Evolutionary conservation across 2,888 invertebrate genomes (phyloP).

Genomic region (Morpho deidamia): DNA sequence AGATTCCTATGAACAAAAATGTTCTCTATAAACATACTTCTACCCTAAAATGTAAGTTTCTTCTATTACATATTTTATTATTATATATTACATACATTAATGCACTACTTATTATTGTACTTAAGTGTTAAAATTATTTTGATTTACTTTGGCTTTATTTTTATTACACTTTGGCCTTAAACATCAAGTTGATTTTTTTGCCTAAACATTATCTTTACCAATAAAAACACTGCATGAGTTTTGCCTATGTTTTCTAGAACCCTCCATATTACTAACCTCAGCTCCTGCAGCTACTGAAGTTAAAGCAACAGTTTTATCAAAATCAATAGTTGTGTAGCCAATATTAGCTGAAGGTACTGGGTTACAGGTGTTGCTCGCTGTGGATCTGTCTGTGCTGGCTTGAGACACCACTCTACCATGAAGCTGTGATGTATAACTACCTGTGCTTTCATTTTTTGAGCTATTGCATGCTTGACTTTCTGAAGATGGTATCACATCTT

Average conservation of each 20-base stretch:
- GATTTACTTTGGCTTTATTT: neutral
- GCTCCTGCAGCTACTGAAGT: constrained; percentile 86
- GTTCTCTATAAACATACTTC: too few species aligned
- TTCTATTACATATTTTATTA: too few species aligned
- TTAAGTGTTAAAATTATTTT: too few species aligned
- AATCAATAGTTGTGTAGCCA: constrained; percentile 95
- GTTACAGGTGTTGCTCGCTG: constrained; percentile 27
- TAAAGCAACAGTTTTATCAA: constrained; percentile 94
- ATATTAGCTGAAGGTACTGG: constrained; percentile 80
- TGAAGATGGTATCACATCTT: constrained; percentile 43
- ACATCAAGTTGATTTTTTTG: neutral
- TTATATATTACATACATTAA: too few species aligned
- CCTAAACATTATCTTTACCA: too few species aligned
- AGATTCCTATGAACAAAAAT: too few species aligned
- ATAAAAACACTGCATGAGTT: constrained; percentile 81
- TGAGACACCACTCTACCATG: constrained; percentile 54
- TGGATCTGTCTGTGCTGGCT: constrained; percentile 48
- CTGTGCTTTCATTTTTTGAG: constrained; percentile 50
- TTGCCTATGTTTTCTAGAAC: constrained; percentile 88
- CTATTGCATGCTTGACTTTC: constrained; percentile 51
- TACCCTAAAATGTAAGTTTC: too few species aligned
- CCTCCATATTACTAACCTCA: constrained; percentile 82
- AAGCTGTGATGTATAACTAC: constrained; percentile 47
- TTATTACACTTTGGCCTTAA: constrained; percentile 2
- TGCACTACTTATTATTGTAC: too few species aligned